Evolutionary conservation across 2,888 invertebrate species (phyloP).

Genomic region (Torymus aiolomorphi): DNA sequence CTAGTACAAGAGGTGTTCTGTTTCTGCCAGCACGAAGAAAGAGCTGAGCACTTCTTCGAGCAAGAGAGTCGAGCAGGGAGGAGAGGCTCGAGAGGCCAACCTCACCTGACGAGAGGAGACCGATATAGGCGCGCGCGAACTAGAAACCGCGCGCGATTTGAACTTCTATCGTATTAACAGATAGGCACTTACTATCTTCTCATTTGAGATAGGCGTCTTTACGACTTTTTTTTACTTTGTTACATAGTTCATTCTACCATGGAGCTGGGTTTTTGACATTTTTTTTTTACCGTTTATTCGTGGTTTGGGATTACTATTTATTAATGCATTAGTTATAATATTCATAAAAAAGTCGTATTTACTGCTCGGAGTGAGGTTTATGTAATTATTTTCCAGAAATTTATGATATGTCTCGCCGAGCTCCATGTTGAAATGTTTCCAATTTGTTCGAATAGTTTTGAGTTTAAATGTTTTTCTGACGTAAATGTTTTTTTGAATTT

Average conservation of each 20-base stretch:
- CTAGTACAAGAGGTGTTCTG: too few relatives aligned
- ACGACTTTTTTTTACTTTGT: neutral
- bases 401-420: neutral
- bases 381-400: neutral
- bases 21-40: too few relatives aligned
- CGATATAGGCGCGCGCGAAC: too few relatives aligned
- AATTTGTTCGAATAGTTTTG: neutral
- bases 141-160: too few relatives aligned
- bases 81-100: too few relatives aligned
- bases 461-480: neutral
- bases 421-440: neutral
- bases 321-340: neutral
- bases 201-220: neutral
- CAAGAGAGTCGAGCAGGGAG: too few relatives aligned
- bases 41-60: too few relatives aligned
- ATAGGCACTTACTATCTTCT: neutral
- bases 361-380: neutral
- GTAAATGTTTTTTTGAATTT: slow-evolving; percentile 7
- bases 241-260: slow-evolving; percentile 10
- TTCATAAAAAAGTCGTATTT: slow-evolving; percentile 14
- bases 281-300: neutral
- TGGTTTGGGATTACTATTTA: too few relatives aligned
- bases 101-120: too few relatives aligned
- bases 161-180: too few relatives aligned
- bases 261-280: neutral